Evolutionary conservation across 2,888 invertebrate genomes (phyloP), one percentile per base, ranked within the genome.

Genomic region (Malthinus seriepunctatus): DNA sequence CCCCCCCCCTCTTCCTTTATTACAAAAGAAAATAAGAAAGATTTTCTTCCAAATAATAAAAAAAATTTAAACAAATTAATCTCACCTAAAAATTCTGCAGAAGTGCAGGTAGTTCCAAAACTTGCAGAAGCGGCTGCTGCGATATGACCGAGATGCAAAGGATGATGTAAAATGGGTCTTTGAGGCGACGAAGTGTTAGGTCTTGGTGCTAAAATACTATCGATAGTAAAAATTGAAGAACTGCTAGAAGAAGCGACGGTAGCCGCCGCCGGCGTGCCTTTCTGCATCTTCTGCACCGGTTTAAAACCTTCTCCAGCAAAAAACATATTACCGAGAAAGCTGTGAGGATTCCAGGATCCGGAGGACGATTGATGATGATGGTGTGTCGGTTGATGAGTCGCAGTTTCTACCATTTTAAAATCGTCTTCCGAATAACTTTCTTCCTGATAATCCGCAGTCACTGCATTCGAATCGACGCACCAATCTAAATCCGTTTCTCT

Each of bases 81-180:
- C 86, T 82, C 81, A 92, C 93, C 92, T 74, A 93, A 84, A 77
- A 93, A 89, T 76, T 93, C 92, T 23, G 91, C 84, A 3, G 76
- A 75, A 9, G 72, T 62, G 5, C 72, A 65, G 42, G 88, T 86
- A 70, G 88, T 85, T 52, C 86, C 86, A 70, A 88, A 88, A 12
- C 83, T 81, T 7, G 81, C 80, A 7, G 82, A 82, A 35, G 84
- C 84, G 70, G 88, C 80, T 71, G 84, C 82, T 72, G 88, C 80
- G 64, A 89, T 80, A 69, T 89, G 89, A 8, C 84, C 82, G 67
- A 85, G 75, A 76, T 84, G 84, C 65, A 84, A 70, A 47, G 83
- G 83, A 74, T 82, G 83, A 73, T 82, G 81, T 67, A 84, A 76
- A 48, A 79, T 68, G 8, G 76, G 71, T 63, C 86, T 81, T 62